These are phyloP conservation scores for Eidolon dupreanum DNA, from an alignment of 2,797 vertebrate species.

Conservation along the genomic window DNA sequence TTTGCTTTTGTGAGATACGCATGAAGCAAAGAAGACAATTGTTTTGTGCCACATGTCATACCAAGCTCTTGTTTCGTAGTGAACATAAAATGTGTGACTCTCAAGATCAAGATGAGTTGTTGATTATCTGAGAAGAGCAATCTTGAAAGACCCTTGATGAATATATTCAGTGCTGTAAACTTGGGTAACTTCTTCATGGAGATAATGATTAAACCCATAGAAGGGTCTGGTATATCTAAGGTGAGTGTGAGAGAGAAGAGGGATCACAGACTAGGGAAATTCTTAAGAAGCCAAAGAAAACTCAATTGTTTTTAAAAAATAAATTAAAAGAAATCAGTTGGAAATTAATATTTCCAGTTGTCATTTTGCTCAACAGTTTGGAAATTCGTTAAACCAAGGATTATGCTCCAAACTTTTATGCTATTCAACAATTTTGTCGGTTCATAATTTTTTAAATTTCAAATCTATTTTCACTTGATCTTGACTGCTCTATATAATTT, in stretches of 20 bases:
- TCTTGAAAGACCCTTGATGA: neutral
- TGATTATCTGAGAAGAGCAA: neutral
- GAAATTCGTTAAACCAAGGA: neutral
- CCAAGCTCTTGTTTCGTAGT: neutral
- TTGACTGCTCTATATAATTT: neutral
- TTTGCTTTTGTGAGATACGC: neutral
- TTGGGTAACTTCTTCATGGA: neutral
- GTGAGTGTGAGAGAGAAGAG: neutral
- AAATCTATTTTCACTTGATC: neutral
- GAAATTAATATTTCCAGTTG: neutral
- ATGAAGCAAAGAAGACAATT: neutral
- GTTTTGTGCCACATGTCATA: neutral
- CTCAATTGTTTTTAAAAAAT: neutral
- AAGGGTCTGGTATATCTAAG: neutral
- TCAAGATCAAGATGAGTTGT: neutral
- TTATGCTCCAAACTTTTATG: neutral
- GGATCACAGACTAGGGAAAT: neutral
- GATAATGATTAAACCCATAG: neutral
- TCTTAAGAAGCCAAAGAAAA: neutral
- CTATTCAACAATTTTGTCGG: neutral
- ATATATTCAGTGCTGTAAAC: neutral
- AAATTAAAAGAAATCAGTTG: neutral
- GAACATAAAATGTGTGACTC: neutral
- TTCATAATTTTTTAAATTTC: neutral
- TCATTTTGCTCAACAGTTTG: neutral